Conservation (phyloP, 2,113 vertebrate genomes). For the Amazona guildingii region DNA sequence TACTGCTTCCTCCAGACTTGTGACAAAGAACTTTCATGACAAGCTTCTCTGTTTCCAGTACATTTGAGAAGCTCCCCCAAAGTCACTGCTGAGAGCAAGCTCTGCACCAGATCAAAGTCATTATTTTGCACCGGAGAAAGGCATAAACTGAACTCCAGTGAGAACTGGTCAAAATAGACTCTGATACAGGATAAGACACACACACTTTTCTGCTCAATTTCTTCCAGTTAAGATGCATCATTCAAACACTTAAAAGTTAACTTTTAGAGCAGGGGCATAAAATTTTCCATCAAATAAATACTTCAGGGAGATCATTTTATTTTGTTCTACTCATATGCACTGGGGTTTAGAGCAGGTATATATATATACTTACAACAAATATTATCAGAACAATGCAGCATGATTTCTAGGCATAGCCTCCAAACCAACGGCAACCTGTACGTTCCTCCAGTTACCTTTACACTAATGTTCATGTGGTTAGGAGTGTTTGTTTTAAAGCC, state of each 20-base stretch:
- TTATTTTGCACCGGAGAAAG: not conserved
- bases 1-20: not conserved
- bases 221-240: not conserved
- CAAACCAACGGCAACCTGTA: not conserved
- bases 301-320: not conserved
- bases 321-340: not conserved
- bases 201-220: not conserved
- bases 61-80: not conserved
- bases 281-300: conserved; percentile 20
- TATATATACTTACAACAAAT: not conserved
- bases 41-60: not conserved
- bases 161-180: not conserved
- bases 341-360: not conserved
- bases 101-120: not conserved
- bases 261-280: not conserved
- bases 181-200: not conserved
- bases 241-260: not conserved
- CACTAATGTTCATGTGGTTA: not conserved
- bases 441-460: not conserved
- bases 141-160: not conserved
- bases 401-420: not conserved
- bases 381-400: not conserved
- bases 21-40: not conserved
- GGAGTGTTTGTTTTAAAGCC: conserved; percentile 29
- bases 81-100: not conserved